Evolutionary conservation across 2,888 invertebrate genomes (phyloP).

Genomic region (Bugulina stolonifera): DNA sequence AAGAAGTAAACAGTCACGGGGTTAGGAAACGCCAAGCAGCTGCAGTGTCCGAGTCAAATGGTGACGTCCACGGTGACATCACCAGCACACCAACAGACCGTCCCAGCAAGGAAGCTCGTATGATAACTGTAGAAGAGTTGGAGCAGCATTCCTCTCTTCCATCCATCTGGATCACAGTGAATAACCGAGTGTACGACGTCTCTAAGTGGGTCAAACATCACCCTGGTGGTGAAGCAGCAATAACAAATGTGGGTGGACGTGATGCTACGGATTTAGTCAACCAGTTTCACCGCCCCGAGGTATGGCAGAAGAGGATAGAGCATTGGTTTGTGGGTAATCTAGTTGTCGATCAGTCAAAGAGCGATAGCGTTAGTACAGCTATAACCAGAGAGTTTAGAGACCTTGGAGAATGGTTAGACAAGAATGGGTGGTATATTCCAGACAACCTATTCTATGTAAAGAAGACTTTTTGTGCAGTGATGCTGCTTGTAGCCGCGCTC

Average conservation of each 20-base stretch:
- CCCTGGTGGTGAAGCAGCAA: constrained; percentile 16
- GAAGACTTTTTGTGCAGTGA: not conserved
- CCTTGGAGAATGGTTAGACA: constrained; percentile 1
- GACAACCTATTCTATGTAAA: not conserved
- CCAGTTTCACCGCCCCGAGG: constrained; percentile 11
- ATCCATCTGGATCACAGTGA: constrained; percentile 11
- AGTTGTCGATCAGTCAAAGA: not conserved
- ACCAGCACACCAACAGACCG: no score
- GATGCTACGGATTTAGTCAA: constrained; percentile 18
- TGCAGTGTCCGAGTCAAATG: no score
- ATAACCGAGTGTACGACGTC: constrained; percentile 12
- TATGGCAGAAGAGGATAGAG: constrained; percentile 1
- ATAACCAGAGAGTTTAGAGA: not conserved
- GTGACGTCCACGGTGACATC: no score
- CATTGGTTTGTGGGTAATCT: constrained; percentile 3
- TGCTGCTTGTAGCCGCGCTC: not conserved
- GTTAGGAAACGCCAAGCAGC: no score
- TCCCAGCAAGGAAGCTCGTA: no score
- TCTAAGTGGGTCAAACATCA: constrained; percentile 7
- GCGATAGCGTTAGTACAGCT: not conserved
- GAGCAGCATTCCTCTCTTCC: not conserved
- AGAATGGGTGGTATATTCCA: constrained; percentile 2
- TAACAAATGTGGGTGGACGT: constrained; percentile 8
- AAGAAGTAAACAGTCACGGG: no score
- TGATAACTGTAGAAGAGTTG: constrained; percentile 1